These are phyloP conservation scores for Drosophila guanche DNA, from an alignment of 1,140 invertebrate species.

Conservation along the genomic window DNA sequence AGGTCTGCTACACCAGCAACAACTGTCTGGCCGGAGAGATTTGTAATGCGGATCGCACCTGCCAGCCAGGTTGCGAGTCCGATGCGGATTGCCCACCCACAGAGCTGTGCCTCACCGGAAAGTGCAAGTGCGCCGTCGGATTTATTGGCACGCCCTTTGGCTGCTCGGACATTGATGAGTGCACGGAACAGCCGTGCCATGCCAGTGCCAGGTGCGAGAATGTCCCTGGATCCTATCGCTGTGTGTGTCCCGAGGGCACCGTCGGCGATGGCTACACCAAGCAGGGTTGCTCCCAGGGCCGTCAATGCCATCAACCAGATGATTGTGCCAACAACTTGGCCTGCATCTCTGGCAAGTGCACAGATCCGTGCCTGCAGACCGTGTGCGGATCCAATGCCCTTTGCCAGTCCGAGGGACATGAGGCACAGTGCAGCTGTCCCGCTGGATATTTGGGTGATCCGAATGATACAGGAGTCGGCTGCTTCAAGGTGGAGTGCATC, in stretches of 20 bases:
- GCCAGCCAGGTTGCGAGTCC: constrained; percentile 91
- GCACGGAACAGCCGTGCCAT: constrained; percentile 91
- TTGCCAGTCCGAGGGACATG: constrained; percentile 89
- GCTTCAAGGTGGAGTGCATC: constrained; percentile 93
- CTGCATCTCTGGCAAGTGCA: constrained; percentile 89
- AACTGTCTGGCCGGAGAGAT: constrained; percentile 95
- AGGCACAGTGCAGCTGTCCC: constrained; percentile 89
- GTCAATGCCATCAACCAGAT: constrained; percentile 88
- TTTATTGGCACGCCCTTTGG: constrained; percentile 88
- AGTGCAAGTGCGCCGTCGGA: constrained; percentile 90
- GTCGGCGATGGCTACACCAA: constrained; percentile 90
- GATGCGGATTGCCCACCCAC: constrained; percentile 91
- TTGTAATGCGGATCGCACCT: constrained; percentile 91
- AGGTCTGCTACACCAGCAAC: constrained; percentile 93
- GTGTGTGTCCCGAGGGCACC: constrained; percentile 89
- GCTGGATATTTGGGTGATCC: constrained; percentile 92
- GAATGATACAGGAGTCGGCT: constrained; percentile 88
- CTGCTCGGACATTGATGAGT: constrained; percentile 92
- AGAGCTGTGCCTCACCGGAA: constrained; percentile 91
- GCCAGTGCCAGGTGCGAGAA: constrained; percentile 91
- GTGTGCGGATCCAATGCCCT: constrained; percentile 89
- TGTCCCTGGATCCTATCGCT: constrained; percentile 91
- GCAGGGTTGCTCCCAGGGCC: constrained; percentile 88
- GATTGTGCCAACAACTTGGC: constrained; percentile 90
- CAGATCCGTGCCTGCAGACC: constrained; percentile 88